Percentiles rank a stretch among this genome's conserved stretches.
Evolutionary conservation across 1,140 invertebrate genomes (phyloP).

Genomic region (Hylyphantes graminicola): DNA sequence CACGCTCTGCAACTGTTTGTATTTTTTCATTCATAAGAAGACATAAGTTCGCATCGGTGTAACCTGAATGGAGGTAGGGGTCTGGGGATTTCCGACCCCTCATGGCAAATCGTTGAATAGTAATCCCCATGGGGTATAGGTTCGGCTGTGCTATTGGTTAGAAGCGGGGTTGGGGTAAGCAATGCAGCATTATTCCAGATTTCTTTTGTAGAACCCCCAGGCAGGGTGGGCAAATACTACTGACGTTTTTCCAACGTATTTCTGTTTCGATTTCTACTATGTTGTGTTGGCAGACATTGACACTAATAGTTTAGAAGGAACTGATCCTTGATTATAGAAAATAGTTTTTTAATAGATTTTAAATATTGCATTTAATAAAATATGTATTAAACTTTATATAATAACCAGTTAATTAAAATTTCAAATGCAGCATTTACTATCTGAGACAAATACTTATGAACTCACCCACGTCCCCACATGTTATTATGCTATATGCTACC

Average conservation of each 20-base stretch:
- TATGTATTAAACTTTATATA: too few species aligned
- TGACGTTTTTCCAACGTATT: neutral
- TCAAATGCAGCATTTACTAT: too few species aligned
- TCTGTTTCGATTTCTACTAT: neutral
- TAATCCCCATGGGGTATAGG: conserved; percentile 7
- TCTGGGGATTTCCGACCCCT: neutral
- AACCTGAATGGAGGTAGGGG: neutral
- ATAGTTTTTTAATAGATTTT: too few species aligned
- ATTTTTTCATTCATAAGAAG: conserved; percentile 22
- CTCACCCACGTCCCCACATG: too few species aligned
- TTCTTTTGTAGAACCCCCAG: conserved; percentile 7
- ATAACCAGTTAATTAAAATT: too few species aligned
- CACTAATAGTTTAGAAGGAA: too few species aligned
- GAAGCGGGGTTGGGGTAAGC: conserved; percentile 9
- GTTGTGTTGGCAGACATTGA: too few species aligned
- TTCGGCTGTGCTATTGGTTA: conserved; percentile 8
- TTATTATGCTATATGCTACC: too few species aligned
- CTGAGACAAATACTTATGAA: too few species aligned
- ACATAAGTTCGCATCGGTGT: conserved; percentile 5
- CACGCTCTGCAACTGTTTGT: conserved; percentile 45
- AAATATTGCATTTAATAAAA: too few species aligned
- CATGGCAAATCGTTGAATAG: neutral
- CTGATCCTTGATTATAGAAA: too few species aligned
- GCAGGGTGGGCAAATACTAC: neutral
- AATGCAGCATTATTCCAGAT: neutral